A percentile compares a stretch with the other conserved stretches of the same genome.
Conservation (phyloP, 2,797 vertebrate species). For the Valencia hispanica region DNA sequence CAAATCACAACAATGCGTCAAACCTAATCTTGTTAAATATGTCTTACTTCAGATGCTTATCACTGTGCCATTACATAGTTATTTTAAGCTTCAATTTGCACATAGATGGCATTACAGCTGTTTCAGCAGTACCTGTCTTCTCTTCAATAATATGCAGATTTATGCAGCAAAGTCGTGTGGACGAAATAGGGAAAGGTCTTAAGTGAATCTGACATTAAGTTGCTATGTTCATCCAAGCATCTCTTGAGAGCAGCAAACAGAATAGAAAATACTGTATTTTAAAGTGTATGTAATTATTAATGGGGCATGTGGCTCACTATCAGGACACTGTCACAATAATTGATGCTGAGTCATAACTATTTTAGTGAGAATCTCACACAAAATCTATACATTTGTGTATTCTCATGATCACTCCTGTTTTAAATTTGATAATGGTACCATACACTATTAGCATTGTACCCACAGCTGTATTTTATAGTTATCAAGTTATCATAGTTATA, state of each 20-base stretch:
- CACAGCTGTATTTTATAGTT: too few species aligned
- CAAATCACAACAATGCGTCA: conserved; percentile 23
- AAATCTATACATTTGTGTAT: neutral
- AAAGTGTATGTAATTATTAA: conserved; percentile 9
- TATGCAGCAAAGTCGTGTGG: conserved; percentile 27
- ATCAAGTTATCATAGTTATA: too few species aligned
- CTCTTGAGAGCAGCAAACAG: conserved; percentile 1
- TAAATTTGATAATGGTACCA: neutral
- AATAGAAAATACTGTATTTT: neutral
- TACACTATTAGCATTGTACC: neutral
- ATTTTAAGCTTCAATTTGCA: conserved; percentile 29
- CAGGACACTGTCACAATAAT: conserved; percentile 18
- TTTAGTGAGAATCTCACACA: neutral
- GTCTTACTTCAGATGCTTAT: conserved; percentile 21
- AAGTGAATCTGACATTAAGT: conserved; percentile 14
- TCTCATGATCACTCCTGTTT: neutral
- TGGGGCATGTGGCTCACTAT: neutral
- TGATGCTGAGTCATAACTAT: neutral
- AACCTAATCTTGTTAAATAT: conserved; percentile 29
- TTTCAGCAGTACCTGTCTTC: conserved; percentile 29
- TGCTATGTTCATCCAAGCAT: conserved; percentile 16
- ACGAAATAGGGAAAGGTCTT: conserved; percentile 22
- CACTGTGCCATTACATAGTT: conserved; percentile 45
- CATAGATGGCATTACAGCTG: conserved; percentile 30
- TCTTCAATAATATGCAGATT: conserved; percentile 50